phyloP scores from a whole-genome alignment of 2,797 vertebrate species.

The Oceanodroma leucorhoa region DNA sequence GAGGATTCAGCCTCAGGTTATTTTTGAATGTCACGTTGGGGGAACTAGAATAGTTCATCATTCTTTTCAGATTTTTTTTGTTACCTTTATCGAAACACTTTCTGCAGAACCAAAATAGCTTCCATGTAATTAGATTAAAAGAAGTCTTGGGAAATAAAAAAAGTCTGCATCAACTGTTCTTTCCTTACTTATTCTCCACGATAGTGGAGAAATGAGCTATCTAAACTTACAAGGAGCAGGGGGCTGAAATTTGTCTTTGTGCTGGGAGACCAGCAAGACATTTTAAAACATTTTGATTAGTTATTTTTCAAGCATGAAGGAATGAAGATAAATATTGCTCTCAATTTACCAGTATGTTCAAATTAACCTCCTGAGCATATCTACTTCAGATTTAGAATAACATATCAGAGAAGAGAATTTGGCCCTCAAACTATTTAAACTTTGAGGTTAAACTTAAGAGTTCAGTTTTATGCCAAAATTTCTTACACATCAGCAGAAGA shows the following conservation, averaged over 20 bases:
- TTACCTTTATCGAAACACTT: background rate
- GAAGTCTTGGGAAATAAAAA: background rate
- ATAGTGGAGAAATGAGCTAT: background rate
- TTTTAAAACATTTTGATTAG: conserved; percentile 19
- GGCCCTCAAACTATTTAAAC: background rate
- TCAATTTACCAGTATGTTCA: background rate
- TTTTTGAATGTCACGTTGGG: background rate
- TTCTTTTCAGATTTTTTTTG: conserved; percentile 14
- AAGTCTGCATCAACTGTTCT: background rate
- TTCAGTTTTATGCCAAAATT: conserved; percentile 5
- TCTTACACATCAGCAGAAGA: background rate
- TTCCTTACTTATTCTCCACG: background rate
- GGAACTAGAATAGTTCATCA: background rate
- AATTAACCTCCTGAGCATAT: conserved; percentile 26
- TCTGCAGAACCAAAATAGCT: background rate
- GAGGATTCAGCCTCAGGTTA: background rate
- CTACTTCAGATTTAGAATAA: conserved; percentile 27
- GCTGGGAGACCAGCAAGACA: background rate
- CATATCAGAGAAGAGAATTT: background rate
- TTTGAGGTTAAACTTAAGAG: background rate
- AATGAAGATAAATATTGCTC: conserved; percentile 40
- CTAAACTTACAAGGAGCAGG: background rate
- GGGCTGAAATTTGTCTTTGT: background rate
- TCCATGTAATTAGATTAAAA: background rate
- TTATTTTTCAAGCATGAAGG: background rate